Conservation (phyloP, 2,888 invertebrate species). For the Trisateles emortualis region DNA sequence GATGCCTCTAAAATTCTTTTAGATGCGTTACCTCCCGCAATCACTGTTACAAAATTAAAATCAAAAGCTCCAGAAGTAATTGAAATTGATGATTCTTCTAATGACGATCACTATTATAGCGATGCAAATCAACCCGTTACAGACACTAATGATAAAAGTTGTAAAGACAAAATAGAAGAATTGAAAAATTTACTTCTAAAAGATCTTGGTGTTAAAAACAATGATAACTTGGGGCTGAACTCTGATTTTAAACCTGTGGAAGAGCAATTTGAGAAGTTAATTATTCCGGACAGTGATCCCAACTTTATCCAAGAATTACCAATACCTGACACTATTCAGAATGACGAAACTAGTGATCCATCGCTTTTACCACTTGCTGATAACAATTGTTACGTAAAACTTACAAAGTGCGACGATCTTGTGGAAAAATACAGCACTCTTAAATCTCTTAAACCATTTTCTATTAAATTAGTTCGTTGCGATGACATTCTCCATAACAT, state of each 20-base stretch:
- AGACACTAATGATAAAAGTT: background rate
- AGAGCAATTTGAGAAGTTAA: conserved; percentile 6
- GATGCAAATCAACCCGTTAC: conserved; percentile 1
- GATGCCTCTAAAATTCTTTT: background rate
- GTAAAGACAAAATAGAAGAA: conserved; percentile 47
- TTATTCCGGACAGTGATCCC: background rate
- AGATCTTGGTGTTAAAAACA: conserved; percentile 54
- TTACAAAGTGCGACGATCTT: conserved; percentile 62
- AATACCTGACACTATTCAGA: background rate
- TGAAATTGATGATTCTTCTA: conserved; percentile 69
- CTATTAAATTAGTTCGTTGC: conserved; percentile 60
- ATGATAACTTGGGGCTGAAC: background rate
- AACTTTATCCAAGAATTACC: background rate
- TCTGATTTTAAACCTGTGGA: background rate
- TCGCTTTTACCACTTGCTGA: background rate
- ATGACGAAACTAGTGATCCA: background rate
- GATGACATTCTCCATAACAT: conserved; percentile 36
- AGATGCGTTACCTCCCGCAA: background rate
- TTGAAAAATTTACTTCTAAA: conserved; percentile 56
- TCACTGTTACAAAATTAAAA: background rate
- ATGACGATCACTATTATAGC: conserved; percentile 47
- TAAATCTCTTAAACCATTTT: conserved; percentile 54
- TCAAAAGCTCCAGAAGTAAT: conserved; percentile 45
- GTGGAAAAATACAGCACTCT: conserved; percentile 52
- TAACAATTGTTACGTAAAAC: conserved; percentile 55